Percentiles rank a stretch among this genome's conserved stretches.
phyloP scores from a whole-genome alignment of 2,113 vertebrate genomes.

The Gadus macrocephalus region DNA sequence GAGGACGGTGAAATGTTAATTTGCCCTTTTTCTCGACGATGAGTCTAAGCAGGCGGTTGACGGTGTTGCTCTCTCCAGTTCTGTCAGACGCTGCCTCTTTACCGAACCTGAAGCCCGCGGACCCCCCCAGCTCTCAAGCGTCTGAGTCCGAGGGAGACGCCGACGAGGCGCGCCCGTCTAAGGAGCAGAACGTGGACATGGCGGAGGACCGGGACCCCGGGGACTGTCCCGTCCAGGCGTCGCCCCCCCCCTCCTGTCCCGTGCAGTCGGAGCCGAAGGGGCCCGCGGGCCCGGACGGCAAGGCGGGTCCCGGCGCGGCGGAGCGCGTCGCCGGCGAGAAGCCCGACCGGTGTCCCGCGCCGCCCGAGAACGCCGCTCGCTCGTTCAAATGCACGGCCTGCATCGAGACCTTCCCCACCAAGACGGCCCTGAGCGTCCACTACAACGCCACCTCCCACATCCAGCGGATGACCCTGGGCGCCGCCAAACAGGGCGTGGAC shows the following conservation, averaged over 20 bases:
- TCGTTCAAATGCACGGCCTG: constrained; percentile 86
- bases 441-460: constrained; percentile 87
- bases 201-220: constrained; percentile 54
- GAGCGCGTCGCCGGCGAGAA: constrained; percentile 55
- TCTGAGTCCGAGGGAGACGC: constrained; percentile 47
- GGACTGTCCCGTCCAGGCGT: constrained; percentile 7
- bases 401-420: constrained; percentile 82
- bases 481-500: constrained; percentile 60
- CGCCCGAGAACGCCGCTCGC: constrained; percentile 61
- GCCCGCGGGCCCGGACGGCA: constrained; percentile 39
- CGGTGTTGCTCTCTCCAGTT: constrained; percentile 11
- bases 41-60: too few species aligned
- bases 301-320: constrained; percentile 43
- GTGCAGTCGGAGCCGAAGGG: constrained; percentile 53
- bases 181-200: constrained; percentile 60
- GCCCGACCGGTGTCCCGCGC: constrained; percentile 50
- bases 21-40: too few species aligned
- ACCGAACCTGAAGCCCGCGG: constrained; percentile 49
- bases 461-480: constrained; percentile 81
- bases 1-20: too few species aligned
- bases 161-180: constrained; percentile 36
- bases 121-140: constrained; percentile 53
- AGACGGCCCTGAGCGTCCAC: constrained; percentile 83
- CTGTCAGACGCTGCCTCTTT: constrained; percentile 57
- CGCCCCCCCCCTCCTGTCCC: constrained; percentile 3